Percentiles rank a stretch among this genome's conserved stretches.
phyloP scores from a whole-genome alignment of 2,888 invertebrate species.

The Acrocera orbiculus region DNA sequence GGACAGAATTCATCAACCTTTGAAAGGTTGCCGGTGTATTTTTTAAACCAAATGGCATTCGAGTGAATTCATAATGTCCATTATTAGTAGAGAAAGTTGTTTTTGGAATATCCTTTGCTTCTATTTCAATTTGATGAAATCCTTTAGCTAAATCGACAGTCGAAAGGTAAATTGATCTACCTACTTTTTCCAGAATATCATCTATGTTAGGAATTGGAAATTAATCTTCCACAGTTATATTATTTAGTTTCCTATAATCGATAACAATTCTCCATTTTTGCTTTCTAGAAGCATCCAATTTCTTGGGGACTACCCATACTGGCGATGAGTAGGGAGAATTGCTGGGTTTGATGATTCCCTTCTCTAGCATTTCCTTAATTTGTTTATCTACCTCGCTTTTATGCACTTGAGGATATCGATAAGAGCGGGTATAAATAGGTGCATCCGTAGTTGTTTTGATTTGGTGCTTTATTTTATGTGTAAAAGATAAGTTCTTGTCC shows the following conservation, averaged over 20 bases:
- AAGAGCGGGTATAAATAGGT: conserved; percentile 8
- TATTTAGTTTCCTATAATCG: conserved; percentile 4
- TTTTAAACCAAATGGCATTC: conserved; percentile 9
- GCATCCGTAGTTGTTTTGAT: conserved; percentile 6
- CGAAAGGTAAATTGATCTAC: conserved; percentile 10
- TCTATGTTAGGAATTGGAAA: conserved; percentile 15
- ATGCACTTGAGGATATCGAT: conserved; percentile 8
- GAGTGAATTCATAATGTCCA: conserved; percentile 6
- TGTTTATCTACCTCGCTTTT: conserved; percentile 1
- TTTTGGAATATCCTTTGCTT: conserved; percentile 3
- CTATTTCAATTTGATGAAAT: conserved; percentile 16
- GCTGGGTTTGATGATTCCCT: conserved; percentile 12
- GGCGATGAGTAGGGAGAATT: conserved; percentile 4
- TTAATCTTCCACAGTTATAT: conserved; percentile 12
- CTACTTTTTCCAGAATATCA: conserved; percentile 11
- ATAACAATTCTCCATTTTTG: conserved; percentile 6
- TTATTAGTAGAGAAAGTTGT: conserved; percentile 6
- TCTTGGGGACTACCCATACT: conserved; percentile 5
- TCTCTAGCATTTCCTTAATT: conserved; percentile 11
- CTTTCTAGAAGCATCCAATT: conserved; percentile 2
- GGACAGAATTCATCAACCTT: conserved; percentile 9
- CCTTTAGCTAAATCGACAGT: conserved; percentile 16
- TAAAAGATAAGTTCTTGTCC: conserved; percentile 3
- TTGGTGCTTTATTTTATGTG: conserved; percentile 6
- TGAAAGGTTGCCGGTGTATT: conserved; percentile 5